Percentiles rank a stretch among this genome's conserved stretches.
Conservation (phyloP, 2,797 vertebrate species). For the Ptychadena robeensis region DNA sequence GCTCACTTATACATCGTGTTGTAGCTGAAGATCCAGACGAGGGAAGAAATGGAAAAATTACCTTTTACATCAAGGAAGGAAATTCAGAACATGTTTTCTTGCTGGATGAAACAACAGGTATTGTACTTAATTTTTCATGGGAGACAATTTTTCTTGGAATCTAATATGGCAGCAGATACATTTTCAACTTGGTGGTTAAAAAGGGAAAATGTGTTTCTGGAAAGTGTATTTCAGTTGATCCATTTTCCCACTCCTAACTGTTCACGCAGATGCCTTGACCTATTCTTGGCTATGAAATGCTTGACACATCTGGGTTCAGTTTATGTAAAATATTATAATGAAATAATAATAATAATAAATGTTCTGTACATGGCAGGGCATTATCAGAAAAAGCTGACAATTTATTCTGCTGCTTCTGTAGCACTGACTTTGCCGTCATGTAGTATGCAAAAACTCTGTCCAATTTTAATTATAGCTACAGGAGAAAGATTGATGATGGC, state of each 20-base stretch:
- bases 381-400: conserved; percentile 6
- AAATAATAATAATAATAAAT: conserved; percentile 44
- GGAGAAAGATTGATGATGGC: background rate
- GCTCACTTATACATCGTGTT: conserved; percentile 81
- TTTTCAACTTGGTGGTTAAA: conserved; percentile 24
- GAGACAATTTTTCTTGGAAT: conserved; percentile 39
- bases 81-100: conserved; percentile 79
- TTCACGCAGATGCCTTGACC: conserved; percentile 25
- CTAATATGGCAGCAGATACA: conserved; percentile 27
- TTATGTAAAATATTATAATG: conserved; percentile 5
- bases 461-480: background rate
- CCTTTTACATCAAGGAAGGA: conserved; percentile 80
- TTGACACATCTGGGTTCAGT: conserved; percentile 35
- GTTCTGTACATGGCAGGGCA: background rate
- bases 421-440: background rate
- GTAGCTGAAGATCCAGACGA: conserved; percentile 83
- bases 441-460: background rate
- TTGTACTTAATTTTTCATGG: conserved; percentile 71
- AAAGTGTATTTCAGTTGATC: conserved; percentile 31
- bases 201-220: conserved; percentile 34
- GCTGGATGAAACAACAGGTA: conserved; percentile 86
- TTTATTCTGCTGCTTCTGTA: background rate
- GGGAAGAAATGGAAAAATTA: conserved; percentile 80
- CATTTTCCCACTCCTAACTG: conserved; percentile 37
- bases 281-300: conserved; percentile 8